These are phyloP conservation scores for Clupea harengus DNA, from an alignment of 2,113 vertebrate genomes.

Conservation along the genomic window DNA sequence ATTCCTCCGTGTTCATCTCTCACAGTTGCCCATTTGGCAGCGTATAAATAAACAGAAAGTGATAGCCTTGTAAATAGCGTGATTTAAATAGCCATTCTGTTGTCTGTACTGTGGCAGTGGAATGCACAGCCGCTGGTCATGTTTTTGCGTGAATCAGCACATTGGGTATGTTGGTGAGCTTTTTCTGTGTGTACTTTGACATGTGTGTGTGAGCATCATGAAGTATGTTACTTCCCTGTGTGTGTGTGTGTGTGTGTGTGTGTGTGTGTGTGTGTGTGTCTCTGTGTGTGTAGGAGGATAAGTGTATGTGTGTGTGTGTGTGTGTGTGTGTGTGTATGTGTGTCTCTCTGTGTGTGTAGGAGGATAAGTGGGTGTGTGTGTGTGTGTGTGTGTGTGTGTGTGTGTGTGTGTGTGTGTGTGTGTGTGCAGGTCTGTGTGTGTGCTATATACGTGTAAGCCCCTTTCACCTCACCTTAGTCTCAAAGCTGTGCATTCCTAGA, in stretches of 20 bases:
- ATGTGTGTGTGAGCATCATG: background rate
- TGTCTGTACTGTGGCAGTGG: background rate
- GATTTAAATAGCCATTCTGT: conserved; percentile 49
- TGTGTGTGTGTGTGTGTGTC: background rate
- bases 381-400: background rate
- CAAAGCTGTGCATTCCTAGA: conserved; percentile 22
- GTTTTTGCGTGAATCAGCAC: background rate
- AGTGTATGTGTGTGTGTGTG: background rate
- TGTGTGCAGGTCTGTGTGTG: background rate
- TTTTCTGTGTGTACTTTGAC: background rate
- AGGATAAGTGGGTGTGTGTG: background rate
- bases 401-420: background rate
- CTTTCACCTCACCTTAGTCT: background rate
- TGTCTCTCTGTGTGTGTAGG: background rate
- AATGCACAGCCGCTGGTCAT: background rate
- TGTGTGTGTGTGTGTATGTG: background rate
- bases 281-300: background rate
- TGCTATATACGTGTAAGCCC: background rate
- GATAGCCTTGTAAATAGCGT: conserved; percentile 57
- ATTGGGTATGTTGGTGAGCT: background rate
- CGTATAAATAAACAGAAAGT: conserved; percentile 58
- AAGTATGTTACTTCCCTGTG: background rate
- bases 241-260: background rate
- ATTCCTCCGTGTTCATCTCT: background rate
- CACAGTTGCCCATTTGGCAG: conserved; percentile 13